Percentiles rank a stretch among this genome's conserved stretches.
Evolutionary conservation across 2,113 vertebrate species (phyloP).

Genomic region (Chaetops frenatus): DNA sequence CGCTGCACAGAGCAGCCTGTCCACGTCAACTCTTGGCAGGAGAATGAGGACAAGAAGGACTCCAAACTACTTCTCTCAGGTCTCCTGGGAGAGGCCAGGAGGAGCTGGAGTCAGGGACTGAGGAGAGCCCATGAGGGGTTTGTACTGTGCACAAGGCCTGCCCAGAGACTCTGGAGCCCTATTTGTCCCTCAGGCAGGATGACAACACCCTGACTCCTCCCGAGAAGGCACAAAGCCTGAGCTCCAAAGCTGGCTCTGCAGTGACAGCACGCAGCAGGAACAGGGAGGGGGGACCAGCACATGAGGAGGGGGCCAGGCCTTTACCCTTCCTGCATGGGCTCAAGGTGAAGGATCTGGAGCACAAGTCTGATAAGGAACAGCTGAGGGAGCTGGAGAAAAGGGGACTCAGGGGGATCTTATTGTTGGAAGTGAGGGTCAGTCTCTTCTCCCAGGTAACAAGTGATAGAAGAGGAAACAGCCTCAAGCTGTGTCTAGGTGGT

Average conservation of each 20-base stretch:
- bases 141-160: not conserved
- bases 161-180: not conserved
- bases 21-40: accelerated
- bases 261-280: not conserved
- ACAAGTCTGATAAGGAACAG: not conserved
- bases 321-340: not conserved
- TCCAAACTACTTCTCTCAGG: accelerated
- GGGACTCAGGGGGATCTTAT: no score
- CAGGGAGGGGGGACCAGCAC: not conserved
- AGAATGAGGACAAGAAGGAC: not conserved
- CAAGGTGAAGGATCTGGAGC: not conserved
- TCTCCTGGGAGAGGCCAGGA: not conserved
- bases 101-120: not conserved
- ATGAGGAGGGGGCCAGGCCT: accelerated
- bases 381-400: not conserved
- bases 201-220: not conserved
- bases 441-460: not conserved
- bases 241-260: not conserved
- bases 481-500: not conserved
- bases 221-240: not conserved
- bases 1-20: not conserved
- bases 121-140: accelerated
- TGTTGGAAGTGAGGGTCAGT: no score
- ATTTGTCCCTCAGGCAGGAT: not conserved
- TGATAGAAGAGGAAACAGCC: not conserved